A percentile compares a stretch with the other conserved stretches of the same genome.
These are phyloP conservation scores for Indicator maculatus DNA, from an alignment of 2,113 vertebrate genomes.

Conservation along the genomic window DNA sequence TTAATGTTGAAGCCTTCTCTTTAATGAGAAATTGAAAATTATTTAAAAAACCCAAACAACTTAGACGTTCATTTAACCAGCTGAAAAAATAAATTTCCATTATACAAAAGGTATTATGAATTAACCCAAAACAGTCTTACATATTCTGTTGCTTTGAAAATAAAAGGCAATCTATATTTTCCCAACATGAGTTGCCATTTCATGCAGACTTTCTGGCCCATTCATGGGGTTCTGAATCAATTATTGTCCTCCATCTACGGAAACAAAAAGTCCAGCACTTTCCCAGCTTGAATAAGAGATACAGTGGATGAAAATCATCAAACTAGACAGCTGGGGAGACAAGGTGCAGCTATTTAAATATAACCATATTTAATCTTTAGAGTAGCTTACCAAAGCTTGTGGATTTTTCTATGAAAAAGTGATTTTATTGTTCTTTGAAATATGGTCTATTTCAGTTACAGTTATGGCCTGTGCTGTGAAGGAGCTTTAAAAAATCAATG, in stretches of 20 bases:
- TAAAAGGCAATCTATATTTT: background rate
- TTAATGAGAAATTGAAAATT: background rate
- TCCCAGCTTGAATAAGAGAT: background rate
- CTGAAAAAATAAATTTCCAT: background rate
- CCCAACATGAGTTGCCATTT: background rate
- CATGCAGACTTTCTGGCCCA: background rate
- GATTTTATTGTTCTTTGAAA: background rate
- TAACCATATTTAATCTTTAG: background rate
- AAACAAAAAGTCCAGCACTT: background rate
- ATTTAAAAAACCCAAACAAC: background rate
- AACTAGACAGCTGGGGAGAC: background rate
- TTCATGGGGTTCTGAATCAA: background rate
- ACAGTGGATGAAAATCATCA: background rate
- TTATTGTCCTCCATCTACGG: background rate
- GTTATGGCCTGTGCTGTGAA: background rate
- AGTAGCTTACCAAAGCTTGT: background rate
- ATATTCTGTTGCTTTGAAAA: background rate
- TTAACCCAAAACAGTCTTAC: background rate
- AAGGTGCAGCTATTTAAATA: background rate
- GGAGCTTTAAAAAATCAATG: background rate
- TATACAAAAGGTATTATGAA: background rate
- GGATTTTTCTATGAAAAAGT: background rate
- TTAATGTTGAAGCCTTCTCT: background rate
- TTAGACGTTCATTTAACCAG: background rate
- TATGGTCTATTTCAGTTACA: background rate